Base-by-base conservation (phyloP, 37 sponge, comb jelly and placozoan species). In the Axinella damicornis region DNA sequence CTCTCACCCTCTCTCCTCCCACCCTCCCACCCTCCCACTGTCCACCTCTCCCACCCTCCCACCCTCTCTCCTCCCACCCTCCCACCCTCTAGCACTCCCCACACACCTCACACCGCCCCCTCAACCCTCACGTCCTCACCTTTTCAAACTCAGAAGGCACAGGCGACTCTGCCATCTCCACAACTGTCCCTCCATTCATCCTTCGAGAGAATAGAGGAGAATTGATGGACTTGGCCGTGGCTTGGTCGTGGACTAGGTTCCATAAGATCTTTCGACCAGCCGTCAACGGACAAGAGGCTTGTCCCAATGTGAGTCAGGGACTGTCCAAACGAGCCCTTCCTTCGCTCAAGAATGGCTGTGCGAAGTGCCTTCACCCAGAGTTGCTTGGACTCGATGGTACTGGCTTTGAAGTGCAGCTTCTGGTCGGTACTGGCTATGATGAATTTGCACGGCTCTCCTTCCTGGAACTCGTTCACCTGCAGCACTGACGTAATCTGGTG, bases 401-500 rank as follows among this genome's bases (percentile, higher is more conserved):
- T 28, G 24, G 78, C 65, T 55, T 71, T 75, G 57, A 85, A 78
- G 38, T 81, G 65, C 0, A 88, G 54, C 4, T 36, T 38, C 17
- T 92, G 88, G 40, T 92, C 93, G 31, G 39, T 62, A 1, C 74
- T 53, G 12, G 81, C 53, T 19, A 92, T 37, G 6, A 58, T 35
- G 55, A 92, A 92, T 74, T 88, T 92, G 81, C 57, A 83, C 30
- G 76, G 81, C 20, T 85, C 90, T 41, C 70, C 77, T 62, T 89
- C 90, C 24, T 78, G 33, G 38, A 79, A 65, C 55, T 89, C 90
- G 2, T 73, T 25, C 16, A 83, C 36, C 39, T 83, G 79, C 17
- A 78, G 36, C 60, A 56, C 66, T 15, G 39, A 33, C 16, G 81
- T 37, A 5, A 87, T 22, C 88, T 87, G 74, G 59, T n/a, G 4